Percentiles rank a stretch among this genome's conserved stretches.
These are phyloP conservation scores for Furnarius figulus DNA, from an alignment of 2,113 vertebrate species.

Conservation along the genomic window DNA sequence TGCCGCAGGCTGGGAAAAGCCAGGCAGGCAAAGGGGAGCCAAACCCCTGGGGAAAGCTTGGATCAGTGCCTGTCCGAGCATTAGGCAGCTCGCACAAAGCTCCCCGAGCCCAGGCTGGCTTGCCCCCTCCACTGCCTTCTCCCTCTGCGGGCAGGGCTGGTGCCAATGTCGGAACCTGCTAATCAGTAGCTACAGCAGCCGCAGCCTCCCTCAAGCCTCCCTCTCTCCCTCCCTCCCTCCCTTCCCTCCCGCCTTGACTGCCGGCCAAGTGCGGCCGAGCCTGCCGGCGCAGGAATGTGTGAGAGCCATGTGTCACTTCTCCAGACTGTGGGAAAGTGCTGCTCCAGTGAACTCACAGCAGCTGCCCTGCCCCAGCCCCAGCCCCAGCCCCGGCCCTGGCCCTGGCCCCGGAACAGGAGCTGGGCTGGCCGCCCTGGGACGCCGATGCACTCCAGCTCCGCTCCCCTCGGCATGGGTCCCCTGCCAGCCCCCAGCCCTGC, in stretches of 20 bases:
- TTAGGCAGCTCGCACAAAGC: constrained; percentile 4
- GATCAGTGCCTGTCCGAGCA: neutral
- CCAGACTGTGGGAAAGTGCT: constrained; percentile 99
- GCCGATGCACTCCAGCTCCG: constrained; percentile 76
- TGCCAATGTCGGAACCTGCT: constrained; percentile 85
- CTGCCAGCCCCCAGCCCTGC: constrained; percentile 39
- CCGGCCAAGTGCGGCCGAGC: constrained; percentile 78
- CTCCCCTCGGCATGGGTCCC: constrained; percentile 48
- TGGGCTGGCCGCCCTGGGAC: constrained; percentile 79
- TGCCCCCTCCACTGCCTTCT: constrained; percentile 65
- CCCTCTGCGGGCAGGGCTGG: constrained; percentile 54
- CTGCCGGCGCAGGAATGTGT: constrained; percentile 93
- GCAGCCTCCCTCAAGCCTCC: constrained; percentile 18
- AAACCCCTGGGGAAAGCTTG: neutral
- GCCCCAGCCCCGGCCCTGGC: neutral
- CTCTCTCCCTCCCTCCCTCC: constrained; percentile 14
- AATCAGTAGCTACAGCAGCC: constrained; percentile 69
- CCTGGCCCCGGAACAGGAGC: constrained; percentile 69
- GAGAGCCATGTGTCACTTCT: constrained; percentile 97
- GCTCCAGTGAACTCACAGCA: constrained; percentile 91
- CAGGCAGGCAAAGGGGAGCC: neutral
- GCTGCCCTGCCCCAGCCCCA: constrained; percentile 82
- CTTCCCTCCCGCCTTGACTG: constrained; percentile 73
- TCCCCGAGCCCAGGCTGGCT: neutral
- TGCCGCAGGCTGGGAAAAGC: neutral